phyloP scores from a whole-genome alignment of 2,113 vertebrate species.

The Bubo bubo region DNA sequence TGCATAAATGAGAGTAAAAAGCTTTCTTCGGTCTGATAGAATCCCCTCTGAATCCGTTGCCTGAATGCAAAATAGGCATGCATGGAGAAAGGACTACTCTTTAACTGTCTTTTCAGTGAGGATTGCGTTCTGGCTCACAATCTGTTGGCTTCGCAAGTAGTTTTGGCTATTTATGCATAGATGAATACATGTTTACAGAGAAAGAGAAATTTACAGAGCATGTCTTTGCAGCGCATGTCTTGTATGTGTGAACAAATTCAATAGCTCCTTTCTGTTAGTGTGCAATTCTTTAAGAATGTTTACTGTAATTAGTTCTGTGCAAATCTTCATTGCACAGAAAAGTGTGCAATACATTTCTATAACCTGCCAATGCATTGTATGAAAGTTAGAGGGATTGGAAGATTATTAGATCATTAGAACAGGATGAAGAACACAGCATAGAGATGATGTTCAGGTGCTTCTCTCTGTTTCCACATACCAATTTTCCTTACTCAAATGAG shows the following conservation, averaged over 20 bases:
- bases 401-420: background rate
- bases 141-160: constrained; percentile 6
- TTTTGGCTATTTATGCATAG: background rate
- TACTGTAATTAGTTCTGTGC: background rate
- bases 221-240: background rate
- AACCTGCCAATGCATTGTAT: background rate
- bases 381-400: background rate
- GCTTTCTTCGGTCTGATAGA: constrained; percentile 32
- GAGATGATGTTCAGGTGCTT: background rate
- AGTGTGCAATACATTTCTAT: background rate
- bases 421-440: background rate
- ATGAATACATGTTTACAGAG: background rate
- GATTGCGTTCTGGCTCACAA: background rate
- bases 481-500: background rate
- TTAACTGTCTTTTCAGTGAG: background rate
- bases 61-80: background rate
- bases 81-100: background rate
- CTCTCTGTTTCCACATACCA: background rate
- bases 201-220: background rate
- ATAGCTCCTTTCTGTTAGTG: background rate
- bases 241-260: background rate
- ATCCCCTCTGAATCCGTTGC: background rate
- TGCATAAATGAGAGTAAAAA: constrained; percentile 59
- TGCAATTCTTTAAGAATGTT: background rate
- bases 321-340: background rate